Evolutionary conservation across 1,140 invertebrate genomes (phyloP).

Genomic region (Euura saliciscinereae): DNA sequence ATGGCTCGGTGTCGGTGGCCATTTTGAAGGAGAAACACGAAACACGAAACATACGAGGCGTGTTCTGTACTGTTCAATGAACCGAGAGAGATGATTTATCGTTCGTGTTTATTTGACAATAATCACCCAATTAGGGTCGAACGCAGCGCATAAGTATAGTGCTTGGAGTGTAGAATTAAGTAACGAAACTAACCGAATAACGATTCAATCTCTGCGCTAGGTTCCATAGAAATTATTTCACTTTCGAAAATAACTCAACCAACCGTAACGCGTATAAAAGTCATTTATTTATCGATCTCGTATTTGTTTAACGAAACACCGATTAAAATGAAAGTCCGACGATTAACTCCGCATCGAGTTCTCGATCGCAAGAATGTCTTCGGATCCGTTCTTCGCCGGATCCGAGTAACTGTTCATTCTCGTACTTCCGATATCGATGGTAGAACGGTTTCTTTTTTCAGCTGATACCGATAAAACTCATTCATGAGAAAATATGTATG

Average conservation of each 20-base stretch:
- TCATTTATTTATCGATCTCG: neutral
- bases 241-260: neutral
- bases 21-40: no score
- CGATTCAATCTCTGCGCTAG: neutral
- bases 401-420: no score
- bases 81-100: neutral
- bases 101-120: constrained; percentile 1
- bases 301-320: neutral
- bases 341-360: no score
- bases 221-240: neutral
- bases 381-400: no score
- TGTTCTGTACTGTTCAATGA: neutral
- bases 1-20: neutral
- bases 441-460: no score
- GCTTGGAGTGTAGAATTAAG: no score
- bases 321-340: neutral
- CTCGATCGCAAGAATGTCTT: neutral
- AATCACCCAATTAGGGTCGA: neutral
- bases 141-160: no score
- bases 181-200: no score
- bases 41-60: no score
- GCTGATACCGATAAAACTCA: no score
- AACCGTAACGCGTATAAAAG: neutral
- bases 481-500: neutral
- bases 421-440: no score